Evolutionary conservation across 2,888 invertebrate genomes (phyloP), one percentile per base, ranked within the genome.

Genomic region (Adineta ricciae): DNA sequence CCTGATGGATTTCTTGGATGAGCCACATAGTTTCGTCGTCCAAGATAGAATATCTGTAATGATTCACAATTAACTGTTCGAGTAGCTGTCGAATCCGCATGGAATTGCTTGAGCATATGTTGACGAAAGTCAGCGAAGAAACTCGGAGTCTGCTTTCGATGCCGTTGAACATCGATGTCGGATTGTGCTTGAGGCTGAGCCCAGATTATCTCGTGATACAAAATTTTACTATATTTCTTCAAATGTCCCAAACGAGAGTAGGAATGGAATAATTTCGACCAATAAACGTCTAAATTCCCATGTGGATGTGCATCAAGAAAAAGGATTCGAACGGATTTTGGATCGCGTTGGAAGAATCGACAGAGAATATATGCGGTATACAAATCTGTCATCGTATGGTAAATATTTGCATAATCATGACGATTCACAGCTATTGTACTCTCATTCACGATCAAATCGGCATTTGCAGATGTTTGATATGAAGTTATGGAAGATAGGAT

Each of bases 1-100:
- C 90, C 90, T 1, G 86, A 83, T 2, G 89, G 89, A 86, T 90
- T 90, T 72, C 90, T 86, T 0, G 90, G 90, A 87, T 90, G 90
- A 2, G 90, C 89, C 27, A 90, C 87, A 85, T 90, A 90, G 86
- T 90, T 88, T 8, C 88, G 87, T 38, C 90, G 87, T 89, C 89
- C 89, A n/a, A 90, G 88, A 84, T 90, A 88, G 24, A 89, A 84
- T n/a, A 90, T 87, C 11, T 86, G 87, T 8, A 90, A 85, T 21
- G 87, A 86, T 24, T 87, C 72, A 87, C 90, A 90, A 86, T 89
- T 86, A 24, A 88, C 84, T 41, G 38, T 9, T n/a, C 21, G 7
- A n/a, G 38, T 41, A 4, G 1, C 4, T 21, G 24, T 8, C 24
- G 16, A 24, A 78, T 11, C 24, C 7, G 41, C n/a, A 38, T 78